A percentile compares a stretch with the other conserved stretches of the same genome.
Conservation (phyloP, 1,140 invertebrate genomes). For the Physella acuta region DNA sequence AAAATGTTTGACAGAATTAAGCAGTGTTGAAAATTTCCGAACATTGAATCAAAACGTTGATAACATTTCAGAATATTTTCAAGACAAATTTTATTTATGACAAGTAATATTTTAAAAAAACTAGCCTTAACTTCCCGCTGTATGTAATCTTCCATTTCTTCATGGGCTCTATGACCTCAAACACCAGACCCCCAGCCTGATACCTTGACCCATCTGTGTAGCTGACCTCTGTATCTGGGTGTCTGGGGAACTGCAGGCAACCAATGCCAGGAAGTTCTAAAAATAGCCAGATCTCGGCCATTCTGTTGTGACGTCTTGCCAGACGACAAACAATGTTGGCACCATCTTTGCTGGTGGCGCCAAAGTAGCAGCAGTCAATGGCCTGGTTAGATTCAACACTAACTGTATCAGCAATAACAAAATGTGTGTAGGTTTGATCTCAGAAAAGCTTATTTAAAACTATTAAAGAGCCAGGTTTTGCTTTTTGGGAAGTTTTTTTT, state of each 20-base stretch:
- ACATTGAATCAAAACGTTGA: no score
- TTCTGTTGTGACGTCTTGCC: slow-evolving; percentile 32
- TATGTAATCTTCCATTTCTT: slow-evolving; percentile 65
- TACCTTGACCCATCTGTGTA: slow-evolving; percentile 57
- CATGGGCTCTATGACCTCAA: slow-evolving; percentile 64
- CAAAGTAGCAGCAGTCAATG: slow-evolving; percentile 45
- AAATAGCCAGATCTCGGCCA: slow-evolving; percentile 44
- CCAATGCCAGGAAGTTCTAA: slow-evolving; percentile 41
- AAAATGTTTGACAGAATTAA: no score
- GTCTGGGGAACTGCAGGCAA: slow-evolving; percentile 46
- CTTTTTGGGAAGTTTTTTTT: neutral
- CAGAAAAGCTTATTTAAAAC: neutral
- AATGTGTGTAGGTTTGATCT: neutral
- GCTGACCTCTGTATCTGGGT: slow-evolving; percentile 58
- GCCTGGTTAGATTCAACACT: slow-evolving; percentile 27
- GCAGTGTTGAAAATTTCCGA: no score
- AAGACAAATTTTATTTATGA: neutral
- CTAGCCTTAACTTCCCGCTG: slow-evolving; percentile 65
- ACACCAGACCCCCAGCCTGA: slow-evolving; percentile 65
- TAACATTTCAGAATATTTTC: no score
- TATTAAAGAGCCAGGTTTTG: neutral
- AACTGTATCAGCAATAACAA: neutral
- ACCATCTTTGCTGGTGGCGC: slow-evolving; percentile 38
- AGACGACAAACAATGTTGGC: slow-evolving; percentile 33
- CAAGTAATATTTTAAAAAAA: no score